phyloP scores from a whole-genome alignment of 2,113 vertebrate genomes.

The Dipodomys spectabilis region DNA sequence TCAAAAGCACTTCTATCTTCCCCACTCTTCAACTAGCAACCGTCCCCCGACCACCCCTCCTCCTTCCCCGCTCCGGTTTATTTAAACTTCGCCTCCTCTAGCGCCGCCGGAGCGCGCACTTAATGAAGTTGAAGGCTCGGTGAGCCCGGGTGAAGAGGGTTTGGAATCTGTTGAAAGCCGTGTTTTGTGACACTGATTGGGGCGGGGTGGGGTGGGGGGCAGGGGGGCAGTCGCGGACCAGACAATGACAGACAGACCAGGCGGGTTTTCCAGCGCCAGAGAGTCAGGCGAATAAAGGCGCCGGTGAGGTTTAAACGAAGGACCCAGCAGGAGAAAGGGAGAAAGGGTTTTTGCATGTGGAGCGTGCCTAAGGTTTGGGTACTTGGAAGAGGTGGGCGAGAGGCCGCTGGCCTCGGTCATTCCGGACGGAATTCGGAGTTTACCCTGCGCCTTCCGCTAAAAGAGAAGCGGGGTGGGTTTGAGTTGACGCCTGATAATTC shows the following conservation, averaged over 20 bases:
- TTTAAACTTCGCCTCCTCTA: conserved; percentile 83
- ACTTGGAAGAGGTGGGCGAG: conserved; percentile 22
- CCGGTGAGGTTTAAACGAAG: conserved; percentile 69
- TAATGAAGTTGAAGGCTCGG: conserved; percentile 81
- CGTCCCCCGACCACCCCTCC: conserved; percentile 40
- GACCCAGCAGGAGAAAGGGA: conserved; percentile 57
- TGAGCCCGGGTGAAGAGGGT: conserved; percentile 80
- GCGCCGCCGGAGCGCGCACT: conserved; percentile 71
- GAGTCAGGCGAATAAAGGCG: conserved; percentile 78
- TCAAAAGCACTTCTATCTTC: conserved; percentile 75
- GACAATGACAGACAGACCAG: conserved; percentile 77
- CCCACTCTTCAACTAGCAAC: conserved; percentile 58
- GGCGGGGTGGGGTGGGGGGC: conserved; percentile 51
- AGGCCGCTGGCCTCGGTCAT: conserved; percentile 18
- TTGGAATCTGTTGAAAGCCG: conserved; percentile 81
- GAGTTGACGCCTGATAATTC: conserved; percentile 11
- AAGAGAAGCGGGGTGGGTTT: conserved; percentile 29
- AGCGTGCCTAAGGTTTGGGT: conserved; percentile 64
- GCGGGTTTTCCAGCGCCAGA: conserved; percentile 68
- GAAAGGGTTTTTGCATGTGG: conserved; percentile 57
- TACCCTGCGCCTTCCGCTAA: not conserved
- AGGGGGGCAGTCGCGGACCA: conserved; percentile 61
- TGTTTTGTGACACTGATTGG: conserved; percentile 83
- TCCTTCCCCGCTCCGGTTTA: conserved; percentile 74
- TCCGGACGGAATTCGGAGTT: conserved; percentile 10